phyloP scores from a whole-genome alignment of 2,888 invertebrate species.

The Sesia apiformis region DNA sequence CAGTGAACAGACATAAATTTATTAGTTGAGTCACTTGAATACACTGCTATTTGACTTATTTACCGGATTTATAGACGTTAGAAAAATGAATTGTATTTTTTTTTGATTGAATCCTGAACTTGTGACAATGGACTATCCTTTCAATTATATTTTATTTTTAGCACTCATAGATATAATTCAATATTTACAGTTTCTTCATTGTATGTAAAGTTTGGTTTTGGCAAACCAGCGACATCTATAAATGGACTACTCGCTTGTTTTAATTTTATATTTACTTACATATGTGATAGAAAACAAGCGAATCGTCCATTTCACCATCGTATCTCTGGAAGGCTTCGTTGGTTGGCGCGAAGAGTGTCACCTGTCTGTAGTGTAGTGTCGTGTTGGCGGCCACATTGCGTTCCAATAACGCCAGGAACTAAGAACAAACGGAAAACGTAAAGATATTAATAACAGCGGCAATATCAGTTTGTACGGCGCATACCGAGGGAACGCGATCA shows the following conservation, averaged over 20 bases:
- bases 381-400: conserved; percentile 82
- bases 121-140: no score
- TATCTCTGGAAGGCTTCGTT: conserved; percentile 89
- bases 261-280: conserved; percentile 73
- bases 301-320: conserved; percentile 73
- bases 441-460: not conserved
- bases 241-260: not conserved
- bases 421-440: conserved; percentile 39
- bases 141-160: no score
- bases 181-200: not conserved
- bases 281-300: conserved; percentile 86
- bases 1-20: no score
- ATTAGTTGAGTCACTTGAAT: no score
- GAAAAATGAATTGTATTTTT: no score
- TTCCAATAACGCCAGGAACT: conserved; percentile 87
- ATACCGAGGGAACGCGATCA: no score
- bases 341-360: conserved; percentile 92
- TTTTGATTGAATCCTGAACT: no score
- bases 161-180: no score
- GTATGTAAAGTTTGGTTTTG: not conserved
- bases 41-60: no score
- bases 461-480: not conserved
- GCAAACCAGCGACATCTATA: not conserved
- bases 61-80: no score
- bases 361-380: conserved; percentile 81